Conservation (phyloP, 2,888 invertebrate species). For the Brenthis hecate region DNA sequence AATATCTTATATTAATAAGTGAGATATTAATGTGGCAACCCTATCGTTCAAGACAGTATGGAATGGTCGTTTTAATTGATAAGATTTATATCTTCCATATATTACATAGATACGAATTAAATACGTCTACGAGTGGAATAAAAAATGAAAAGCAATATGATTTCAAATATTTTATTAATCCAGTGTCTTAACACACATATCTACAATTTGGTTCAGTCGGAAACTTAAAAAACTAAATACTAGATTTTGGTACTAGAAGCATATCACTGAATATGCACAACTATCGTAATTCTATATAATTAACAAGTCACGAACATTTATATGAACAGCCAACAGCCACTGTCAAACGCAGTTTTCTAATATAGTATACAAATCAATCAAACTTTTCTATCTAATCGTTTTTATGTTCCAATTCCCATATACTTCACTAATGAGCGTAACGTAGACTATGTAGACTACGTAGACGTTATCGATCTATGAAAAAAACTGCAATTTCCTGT, state of each 20-base stretch:
- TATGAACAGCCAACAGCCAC: constrained; percentile 16
- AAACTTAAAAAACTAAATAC: constrained; percentile 79
- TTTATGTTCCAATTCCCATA: no score
- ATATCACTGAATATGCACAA: constrained; percentile 44
- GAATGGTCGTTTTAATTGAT: constrained; percentile 31
- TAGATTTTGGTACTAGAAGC: constrained; percentile 71
- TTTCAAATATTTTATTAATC: constrained; percentile 61
- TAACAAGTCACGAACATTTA: constrained; percentile 33
- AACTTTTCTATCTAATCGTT: no score
- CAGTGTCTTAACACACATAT: constrained; percentile 69
- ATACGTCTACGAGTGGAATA: constrained; percentile 13
- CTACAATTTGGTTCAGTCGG: constrained; percentile 81
- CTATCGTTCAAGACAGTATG: constrained; percentile 23
- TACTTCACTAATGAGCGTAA: background rate
- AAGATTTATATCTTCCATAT: constrained; percentile 22
- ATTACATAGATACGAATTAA: background rate
- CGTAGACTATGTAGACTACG: background rate
- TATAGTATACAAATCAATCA: background rate
- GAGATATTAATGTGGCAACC: constrained; percentile 9
- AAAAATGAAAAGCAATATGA: constrained; percentile 41
- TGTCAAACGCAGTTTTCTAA: background rate
- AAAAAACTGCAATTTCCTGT: constrained; percentile 14
- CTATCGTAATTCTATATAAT: constrained; percentile 23
- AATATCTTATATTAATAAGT: no score
- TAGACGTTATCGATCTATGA: constrained; percentile 3